Evolutionary conservation across 2,888 invertebrate genomes (phyloP).

Genomic region (Scelioninae gen. 1): DNA sequence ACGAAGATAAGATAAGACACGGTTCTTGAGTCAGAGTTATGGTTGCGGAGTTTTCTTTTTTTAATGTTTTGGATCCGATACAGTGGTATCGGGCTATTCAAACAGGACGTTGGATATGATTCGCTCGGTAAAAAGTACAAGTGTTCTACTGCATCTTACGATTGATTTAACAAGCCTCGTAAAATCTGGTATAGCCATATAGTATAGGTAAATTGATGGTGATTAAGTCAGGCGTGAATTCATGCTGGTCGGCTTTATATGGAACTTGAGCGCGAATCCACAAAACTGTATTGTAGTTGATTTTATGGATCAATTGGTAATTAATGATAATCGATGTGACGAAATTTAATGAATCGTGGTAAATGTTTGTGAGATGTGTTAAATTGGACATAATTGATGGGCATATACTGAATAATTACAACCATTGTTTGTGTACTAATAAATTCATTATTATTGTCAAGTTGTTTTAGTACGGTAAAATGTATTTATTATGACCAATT

Average conservation of each 20-base stretch:
- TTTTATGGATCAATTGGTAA: constrained; percentile 35
- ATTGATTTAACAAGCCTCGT: constrained; percentile 41
- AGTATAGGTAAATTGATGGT: not conserved
- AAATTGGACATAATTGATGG: constrained; percentile 6
- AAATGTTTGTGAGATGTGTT: not conserved
- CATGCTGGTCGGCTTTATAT: not conserved
- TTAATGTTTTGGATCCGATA: constrained; percentile 32
- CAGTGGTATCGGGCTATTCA: constrained; percentile 32
- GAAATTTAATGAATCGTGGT: constrained; percentile 18
- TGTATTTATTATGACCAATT: no score
- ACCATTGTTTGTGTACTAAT: not conserved
- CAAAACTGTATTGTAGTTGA: constrained; percentile 36
- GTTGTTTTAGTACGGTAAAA: not conserved
- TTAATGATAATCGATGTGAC: constrained; percentile 29
- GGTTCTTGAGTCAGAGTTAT: constrained; percentile 45
- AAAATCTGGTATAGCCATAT: constrained; percentile 21
- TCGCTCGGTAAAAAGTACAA: constrained; percentile 29
- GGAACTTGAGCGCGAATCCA: constrained; percentile 41
- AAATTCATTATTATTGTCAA: not conserved
- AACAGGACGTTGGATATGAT: constrained; percentile 42
- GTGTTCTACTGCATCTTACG: constrained; percentile 28
- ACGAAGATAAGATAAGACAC: constrained; percentile 57
- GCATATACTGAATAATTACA: not conserved
- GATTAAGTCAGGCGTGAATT: constrained; percentile 27
- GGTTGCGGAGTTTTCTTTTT: constrained; percentile 31